Conservation (phyloP, 2,113 vertebrate genomes). For the Chloropsis cyanopogon region DNA sequence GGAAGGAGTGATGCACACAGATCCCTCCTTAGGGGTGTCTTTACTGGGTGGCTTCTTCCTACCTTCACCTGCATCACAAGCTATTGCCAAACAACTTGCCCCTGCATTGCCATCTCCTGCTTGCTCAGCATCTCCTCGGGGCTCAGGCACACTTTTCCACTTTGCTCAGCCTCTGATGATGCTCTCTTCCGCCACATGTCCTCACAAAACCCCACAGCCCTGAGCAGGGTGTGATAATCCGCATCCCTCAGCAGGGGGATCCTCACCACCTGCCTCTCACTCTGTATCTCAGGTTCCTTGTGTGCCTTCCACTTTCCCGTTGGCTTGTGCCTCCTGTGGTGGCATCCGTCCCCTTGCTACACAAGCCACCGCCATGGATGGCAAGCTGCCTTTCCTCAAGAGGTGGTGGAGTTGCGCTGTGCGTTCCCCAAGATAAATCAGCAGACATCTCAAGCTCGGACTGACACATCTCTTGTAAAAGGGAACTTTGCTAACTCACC, state of each 20-base stretch:
- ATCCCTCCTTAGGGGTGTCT: no score
- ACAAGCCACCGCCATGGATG: fast-evolving
- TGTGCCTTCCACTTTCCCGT: neutral
- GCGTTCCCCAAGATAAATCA: neutral
- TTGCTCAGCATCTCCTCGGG: neutral
- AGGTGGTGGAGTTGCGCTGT: fast-evolving
- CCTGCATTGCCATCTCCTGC: neutral
- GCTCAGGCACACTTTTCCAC: neutral
- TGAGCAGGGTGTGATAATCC: fast-evolving
- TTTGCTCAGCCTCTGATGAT: neutral
- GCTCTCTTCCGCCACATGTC: neutral
- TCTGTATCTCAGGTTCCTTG: neutral
- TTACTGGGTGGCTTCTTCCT: no score
- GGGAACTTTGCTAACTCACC: neutral
- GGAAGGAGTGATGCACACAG: neutral
- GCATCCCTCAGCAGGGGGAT: fast-evolving
- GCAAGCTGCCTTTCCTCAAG: neutral
- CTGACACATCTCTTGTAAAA: neutral
- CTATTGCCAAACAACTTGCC: neutral
- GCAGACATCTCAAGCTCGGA: neutral
- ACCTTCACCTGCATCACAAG: neutral
- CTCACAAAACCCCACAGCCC: neutral
- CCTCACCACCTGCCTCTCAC: neutral
- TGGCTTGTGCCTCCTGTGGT: neutral
- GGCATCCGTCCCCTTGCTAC: neutral